These are phyloP conservation scores for Caenorhabditis imperialis DNA, from an alignment of 2,888 invertebrate genomes.

Conservation along the genomic window DNA sequence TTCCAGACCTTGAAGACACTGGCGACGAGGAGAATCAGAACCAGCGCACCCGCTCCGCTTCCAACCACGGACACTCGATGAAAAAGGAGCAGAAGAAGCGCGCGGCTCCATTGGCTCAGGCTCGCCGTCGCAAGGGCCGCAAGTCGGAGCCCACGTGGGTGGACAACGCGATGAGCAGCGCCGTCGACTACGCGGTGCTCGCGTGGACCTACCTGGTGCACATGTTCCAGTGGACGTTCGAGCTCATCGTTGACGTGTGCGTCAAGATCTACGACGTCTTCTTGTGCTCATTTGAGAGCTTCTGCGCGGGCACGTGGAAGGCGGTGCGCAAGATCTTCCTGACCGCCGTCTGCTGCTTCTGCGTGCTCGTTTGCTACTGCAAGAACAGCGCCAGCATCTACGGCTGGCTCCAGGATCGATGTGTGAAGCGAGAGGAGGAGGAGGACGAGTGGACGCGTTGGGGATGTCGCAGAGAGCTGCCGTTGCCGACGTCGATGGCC, in stretches of 20 bases:
- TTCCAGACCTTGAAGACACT: slow-evolving; percentile 29
- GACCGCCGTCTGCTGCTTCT: not conserved
- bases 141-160: slow-evolving; percentile 34
- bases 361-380: not conserved
- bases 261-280: slow-evolving; percentile 47
- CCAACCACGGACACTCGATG: slow-evolving; percentile 22
- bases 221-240: slow-evolving; percentile 56
- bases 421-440: slow-evolving; percentile 6
- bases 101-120: slow-evolving; percentile 10
- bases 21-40: slow-evolving; percentile 22
- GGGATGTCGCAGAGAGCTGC: slow-evolving; percentile 37
- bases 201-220: slow-evolving; percentile 8
- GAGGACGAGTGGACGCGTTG: slow-evolving; percentile 17
- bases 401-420: slow-evolving; percentile 1
- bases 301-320: slow-evolving; percentile 15
- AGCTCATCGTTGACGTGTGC: slow-evolving; percentile 61
- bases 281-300: slow-evolving; percentile 10
- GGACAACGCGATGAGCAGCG: slow-evolving; percentile 4
- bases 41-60: slow-evolving; percentile 13
- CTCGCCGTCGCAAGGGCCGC: slow-evolving; percentile 31
- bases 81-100: slow-evolving; percentile 43
- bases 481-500: slow-evolving; percentile 82
- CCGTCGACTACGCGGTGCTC: slow-evolving; percentile 3
- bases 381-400: slow-evolving; percentile 1
- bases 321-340: slow-evolving; percentile 4